These are phyloP conservation scores for Pinna nobilis DNA, from an alignment of 1,140 invertebrate species.

Conservation along the genomic window DNA sequence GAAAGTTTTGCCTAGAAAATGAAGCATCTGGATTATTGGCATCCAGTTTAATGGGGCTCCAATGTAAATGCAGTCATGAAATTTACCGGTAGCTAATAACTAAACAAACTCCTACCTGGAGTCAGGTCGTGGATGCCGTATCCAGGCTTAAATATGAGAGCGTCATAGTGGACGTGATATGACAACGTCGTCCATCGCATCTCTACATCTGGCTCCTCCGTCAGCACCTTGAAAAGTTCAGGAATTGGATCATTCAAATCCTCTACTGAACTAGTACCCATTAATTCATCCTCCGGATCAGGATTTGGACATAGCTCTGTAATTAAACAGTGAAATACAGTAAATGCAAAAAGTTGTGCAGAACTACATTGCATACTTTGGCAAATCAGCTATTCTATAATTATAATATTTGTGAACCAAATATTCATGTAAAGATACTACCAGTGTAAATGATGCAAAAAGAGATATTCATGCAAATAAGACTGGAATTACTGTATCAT, in stretches of 20 bases:
- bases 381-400: background rate
- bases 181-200: slow-evolving; percentile 57
- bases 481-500: too few species aligned
- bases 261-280: slow-evolving; percentile 90
- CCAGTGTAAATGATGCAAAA: too few species aligned
- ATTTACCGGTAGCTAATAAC: too few species aligned
- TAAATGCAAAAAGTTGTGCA: background rate
- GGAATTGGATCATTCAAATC: slow-evolving; percentile 88
- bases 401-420: background rate
- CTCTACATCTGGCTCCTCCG: slow-evolving; percentile 81
- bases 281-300: slow-evolving; percentile 80
- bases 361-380: background rate
- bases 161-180: slow-evolving; percentile 54
- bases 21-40: too few species aligned
- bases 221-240: slow-evolving; percentile 87
- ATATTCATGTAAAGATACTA: background rate
- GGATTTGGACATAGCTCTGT: slow-evolving; percentile 88
- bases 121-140: slow-evolving; percentile 57
- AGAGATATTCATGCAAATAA: too few species aligned
- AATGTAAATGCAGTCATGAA: too few species aligned
- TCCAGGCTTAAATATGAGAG: slow-evolving; percentile 52
- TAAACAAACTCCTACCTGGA: slow-evolving; percentile 38
- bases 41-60: too few species aligned
- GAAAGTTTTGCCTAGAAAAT: too few species aligned
- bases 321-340: background rate